Evolutionary conservation across 2,888 invertebrate species (phyloP), one percentile per base, ranked within the genome.

Genomic region (Clunio marinus): DNA sequence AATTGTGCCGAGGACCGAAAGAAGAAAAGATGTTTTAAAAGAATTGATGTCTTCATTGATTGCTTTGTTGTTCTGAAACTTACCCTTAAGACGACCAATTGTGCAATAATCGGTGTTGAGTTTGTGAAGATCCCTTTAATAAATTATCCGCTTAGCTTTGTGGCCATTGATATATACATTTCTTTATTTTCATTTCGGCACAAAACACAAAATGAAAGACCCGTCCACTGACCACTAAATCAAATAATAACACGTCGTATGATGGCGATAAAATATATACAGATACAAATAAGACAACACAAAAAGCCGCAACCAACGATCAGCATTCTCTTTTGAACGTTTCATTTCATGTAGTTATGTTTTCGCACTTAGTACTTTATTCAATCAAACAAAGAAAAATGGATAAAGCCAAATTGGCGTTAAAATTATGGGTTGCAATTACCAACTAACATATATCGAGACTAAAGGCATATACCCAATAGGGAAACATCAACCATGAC

Each of bases 351-450:
- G n/a, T n/a, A n/a, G n/a, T n/a, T 13, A 32, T 32, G 4, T 3
- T 15, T 41, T 41, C 41, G 3, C 41, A 41, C n/a, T 41, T 41
- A n/a, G n/a, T 41, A 32, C 35, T 15, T 41, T 41, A 13, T 15
- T 3, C 41, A 41, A 41, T 41, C 41, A 13, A 15, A 17, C 22
- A 4, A 20, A 22, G 20, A 7, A 13, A 51, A 59, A 32, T 8
- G n/a, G n/a, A n/a, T n/a, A n/a, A 37, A 41, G 17, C 10, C 20
- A 41, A 65, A 65, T 65, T 65, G 62, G 62, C 62, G 62, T 62
- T 65, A 45, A 65, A 65, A 65, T 65, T 65, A 65, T 46, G 41
- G 45, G 63, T 65, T 65, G 28, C 63, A 65, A 46, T 65, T 46
- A 65, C 63, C 15, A 13, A 7, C 28, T 25, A 15, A 27, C 4